Conservation (phyloP, 2,888 invertebrate genomes). For the Sinopyrophorus schimmeli region DNA sequence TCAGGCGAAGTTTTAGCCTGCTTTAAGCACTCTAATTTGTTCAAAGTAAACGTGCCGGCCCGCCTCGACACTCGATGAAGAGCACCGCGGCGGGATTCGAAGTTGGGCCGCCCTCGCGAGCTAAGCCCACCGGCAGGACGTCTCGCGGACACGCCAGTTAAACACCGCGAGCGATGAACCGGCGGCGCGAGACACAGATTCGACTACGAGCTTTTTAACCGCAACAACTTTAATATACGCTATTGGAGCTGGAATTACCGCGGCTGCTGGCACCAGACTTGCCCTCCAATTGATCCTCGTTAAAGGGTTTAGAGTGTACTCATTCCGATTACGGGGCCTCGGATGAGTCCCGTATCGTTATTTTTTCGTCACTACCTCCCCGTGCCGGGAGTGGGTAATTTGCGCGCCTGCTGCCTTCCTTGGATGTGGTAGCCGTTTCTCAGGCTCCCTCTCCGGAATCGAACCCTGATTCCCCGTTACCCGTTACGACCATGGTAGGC, state of each 20-base stretch:
- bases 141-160: conserved; percentile 36
- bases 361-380: conserved; percentile 70
- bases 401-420: conserved; percentile 74
- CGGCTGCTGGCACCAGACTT: conserved; percentile 74
- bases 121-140: conserved; percentile 47
- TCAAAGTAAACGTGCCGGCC: conserved; percentile 64
- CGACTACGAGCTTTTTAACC: conserved; percentile 55
- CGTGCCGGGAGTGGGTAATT: conserved; percentile 65
- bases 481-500: conserved; percentile 70
- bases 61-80: conserved; percentile 56
- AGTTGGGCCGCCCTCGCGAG: conserved; percentile 41
- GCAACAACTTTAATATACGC: conserved; percentile 74
- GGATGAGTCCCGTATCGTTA: conserved; percentile 65
- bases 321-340: conserved; percentile 62
- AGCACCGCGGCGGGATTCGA: conserved; percentile 43
- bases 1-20: conserved; percentile 58
- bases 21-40: conserved; percentile 70
- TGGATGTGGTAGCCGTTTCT: conserved; percentile 72
- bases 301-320: conserved; percentile 50
- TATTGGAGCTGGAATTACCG: conserved; percentile 73
- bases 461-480: conserved; percentile 77
- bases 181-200: conserved; percentile 45
- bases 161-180: conserved; percentile 39
- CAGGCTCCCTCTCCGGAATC: conserved; percentile 73
- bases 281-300: conserved; percentile 63